A percentile compares a stretch with the other conserved stretches of the same genome.
These are phyloP conservation scores for Kobus ellipsiprymnus DNA, from an alignment of 2,113 vertebrate species.

Conservation along the genomic window DNA sequence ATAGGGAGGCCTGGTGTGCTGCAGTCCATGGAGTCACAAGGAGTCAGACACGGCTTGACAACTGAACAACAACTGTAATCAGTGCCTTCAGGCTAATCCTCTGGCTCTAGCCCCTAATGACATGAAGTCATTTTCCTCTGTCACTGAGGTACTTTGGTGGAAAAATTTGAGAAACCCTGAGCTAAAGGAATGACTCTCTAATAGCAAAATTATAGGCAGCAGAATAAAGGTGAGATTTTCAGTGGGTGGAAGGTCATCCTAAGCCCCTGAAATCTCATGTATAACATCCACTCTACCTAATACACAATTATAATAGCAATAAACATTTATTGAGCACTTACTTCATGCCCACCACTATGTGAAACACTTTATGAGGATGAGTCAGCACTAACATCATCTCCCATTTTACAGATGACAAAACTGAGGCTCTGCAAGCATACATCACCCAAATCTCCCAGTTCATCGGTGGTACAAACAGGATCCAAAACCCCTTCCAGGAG, in stretches of 20 bases:
- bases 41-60: background rate
- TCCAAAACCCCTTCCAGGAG: background rate
- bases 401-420: background rate
- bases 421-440: background rate
- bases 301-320: background rate
- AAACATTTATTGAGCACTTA: background rate
- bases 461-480: too few species aligned
- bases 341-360: background rate
- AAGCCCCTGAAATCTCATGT: background rate
- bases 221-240: background rate
- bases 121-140: background rate
- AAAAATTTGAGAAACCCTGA: background rate
- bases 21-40: background rate
- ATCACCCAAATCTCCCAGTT: background rate
- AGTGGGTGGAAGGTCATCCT: background rate
- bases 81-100: background rate
- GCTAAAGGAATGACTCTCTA: background rate
- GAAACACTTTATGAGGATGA: background rate
- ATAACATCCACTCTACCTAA: background rate
- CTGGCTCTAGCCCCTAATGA: background rate
- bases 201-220: background rate
- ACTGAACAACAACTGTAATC: background rate
- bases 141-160: background rate
- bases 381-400: background rate
- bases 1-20: background rate